Base-by-base conservation (phyloP, 2,888 invertebrate genomes). In the Philaethria dido region DNA sequence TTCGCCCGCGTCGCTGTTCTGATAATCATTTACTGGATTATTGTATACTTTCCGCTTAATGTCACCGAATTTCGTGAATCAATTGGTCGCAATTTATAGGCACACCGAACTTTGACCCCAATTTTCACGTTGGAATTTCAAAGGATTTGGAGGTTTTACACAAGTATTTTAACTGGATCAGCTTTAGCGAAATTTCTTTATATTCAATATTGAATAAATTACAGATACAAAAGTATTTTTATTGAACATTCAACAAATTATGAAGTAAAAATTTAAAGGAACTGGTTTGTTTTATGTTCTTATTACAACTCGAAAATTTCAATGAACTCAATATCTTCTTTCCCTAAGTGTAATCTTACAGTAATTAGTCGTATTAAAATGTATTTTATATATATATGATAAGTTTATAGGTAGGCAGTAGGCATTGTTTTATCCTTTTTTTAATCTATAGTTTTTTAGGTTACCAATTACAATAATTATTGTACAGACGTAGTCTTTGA, bases 1-100 rank as follows among this genome's bases (percentile, higher is more conserved):
- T 87, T 85, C 74, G 73, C 80, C 80, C 78, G 77, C 76, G 78
- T 76, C 80, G 77, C 75, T 76, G 77, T 77, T 78, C 80, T 83
- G 88, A 88, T 91, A 88, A 90, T 92, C 90, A 92, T 92, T 87
- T 80, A 81, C 78, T 70, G 90, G 92, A 89, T 92, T 91, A 92
- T 84, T 86, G 85, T 87, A 87, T 88, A 89, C 88, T 88, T 89
- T 86, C 83, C 81, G 85, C 83, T 81, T 89, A 88, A 89, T 90
- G 86, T 87, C 84, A 78, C 79, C 81, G 82, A 83, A 84, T 85
- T 83, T 78, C 80, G 78, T 79, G 81, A 85, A 86, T 86, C 87
- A 87, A 88, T 88, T 76, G 77, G 67, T 74, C 70, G 66, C 75
- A 74, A 78, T 80, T 78, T 76, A 76, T 76, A 74, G 73, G 71